Percentiles rank a stretch among this genome's conserved stretches.
Conservation (phyloP, 2,113 vertebrate species). For the Semnornis frantzii region DNA sequence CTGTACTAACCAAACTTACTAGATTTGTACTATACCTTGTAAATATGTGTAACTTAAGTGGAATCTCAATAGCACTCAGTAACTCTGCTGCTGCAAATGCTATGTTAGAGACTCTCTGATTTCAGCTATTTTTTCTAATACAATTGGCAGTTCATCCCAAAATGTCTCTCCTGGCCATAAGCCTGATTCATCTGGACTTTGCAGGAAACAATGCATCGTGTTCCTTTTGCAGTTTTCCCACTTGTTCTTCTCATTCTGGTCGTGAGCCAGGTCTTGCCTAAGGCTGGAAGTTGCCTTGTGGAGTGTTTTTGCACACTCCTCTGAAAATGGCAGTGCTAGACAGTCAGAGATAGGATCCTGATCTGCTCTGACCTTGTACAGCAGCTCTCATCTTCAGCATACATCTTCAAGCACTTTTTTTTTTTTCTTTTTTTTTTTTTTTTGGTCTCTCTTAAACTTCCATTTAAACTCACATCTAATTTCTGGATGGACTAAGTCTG, state of each 20-base stretch:
- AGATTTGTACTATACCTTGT: conserved; percentile 53
- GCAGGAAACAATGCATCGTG: background rate
- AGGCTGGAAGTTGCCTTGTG: background rate
- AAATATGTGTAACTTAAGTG: conserved; percentile 61
- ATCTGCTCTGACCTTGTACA: background rate
- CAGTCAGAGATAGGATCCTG: background rate
- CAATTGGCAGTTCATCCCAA: background rate
- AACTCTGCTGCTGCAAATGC: background rate
- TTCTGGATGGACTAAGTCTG: background rate
- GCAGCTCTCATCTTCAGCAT: background rate
- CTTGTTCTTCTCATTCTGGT: background rate
- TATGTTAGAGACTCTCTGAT: background rate
- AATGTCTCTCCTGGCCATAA: background rate
- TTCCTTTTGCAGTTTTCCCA: background rate
- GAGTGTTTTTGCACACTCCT: background rate
- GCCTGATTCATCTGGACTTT: background rate
- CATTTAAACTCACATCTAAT: background rate
- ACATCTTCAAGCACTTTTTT: background rate
- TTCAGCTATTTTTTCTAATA: background rate
- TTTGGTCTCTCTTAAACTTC: background rate
- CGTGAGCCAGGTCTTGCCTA: background rate
- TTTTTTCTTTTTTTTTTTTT: too few relatives aligned
- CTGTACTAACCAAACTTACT: conserved; percentile 47
- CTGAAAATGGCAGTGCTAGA: background rate
- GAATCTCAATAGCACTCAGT: background rate